A percentile compares a stretch with the other conserved stretches of the same genome.
These are phyloP conservation scores for Polydrusus tereticollis DNA, from an alignment of 2,888 invertebrate genomes.

Conservation along the genomic window DNA sequence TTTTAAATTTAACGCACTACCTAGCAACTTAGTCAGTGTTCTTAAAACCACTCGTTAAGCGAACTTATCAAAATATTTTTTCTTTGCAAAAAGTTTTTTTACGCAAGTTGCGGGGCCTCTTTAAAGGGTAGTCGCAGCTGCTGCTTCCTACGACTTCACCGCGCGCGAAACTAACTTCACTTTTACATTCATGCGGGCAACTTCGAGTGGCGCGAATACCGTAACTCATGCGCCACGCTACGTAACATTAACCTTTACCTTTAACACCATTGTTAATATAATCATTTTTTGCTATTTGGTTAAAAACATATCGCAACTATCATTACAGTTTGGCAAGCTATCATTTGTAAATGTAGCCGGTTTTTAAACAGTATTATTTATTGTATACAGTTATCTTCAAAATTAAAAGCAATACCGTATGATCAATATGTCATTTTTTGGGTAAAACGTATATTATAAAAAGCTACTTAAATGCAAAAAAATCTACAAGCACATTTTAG, in stretches of 20 bases:
- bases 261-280: neutral
- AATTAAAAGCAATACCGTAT: too few relatives aligned
- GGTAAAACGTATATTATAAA: too few relatives aligned
- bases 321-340: neutral
- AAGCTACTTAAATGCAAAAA: too few relatives aligned
- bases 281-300: neutral
- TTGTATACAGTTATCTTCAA: neutral
- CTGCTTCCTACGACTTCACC: constrained; percentile 5
- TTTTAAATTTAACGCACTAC: too few relatives aligned
- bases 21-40: too few relatives aligned
- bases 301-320: neutral
- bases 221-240: constrained; percentile 14
- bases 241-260: constrained; percentile 26
- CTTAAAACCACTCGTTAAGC: too few relatives aligned
- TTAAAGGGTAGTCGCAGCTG: neutral
- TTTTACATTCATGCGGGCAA: constrained; percentile 11
- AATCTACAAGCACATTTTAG: too few relatives aligned
- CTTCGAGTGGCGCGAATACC: constrained; percentile 11
- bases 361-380: neutral
- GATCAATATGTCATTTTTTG: too few relatives aligned
- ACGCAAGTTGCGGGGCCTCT: constrained; percentile 1
- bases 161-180: constrained; percentile 23
- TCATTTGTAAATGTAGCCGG: neutral
- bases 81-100: neutral
- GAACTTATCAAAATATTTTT: neutral